A percentile compares a stretch with the other conserved stretches of the same genome.
Conservation (phyloP, 2,888 invertebrate species). For the Quadroppia sp. region DNA sequence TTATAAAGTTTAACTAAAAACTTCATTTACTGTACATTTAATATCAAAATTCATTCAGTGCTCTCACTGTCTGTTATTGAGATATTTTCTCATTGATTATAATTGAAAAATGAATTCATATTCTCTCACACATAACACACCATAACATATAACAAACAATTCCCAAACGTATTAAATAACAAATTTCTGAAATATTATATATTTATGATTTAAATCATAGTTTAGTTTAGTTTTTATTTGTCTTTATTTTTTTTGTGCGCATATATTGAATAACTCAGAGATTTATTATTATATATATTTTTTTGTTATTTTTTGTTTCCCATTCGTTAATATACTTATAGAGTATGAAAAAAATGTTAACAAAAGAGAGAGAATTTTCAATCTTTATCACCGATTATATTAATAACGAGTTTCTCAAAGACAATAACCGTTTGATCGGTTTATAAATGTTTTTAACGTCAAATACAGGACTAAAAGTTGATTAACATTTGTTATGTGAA, state of each 20-base stretch:
- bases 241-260: not conserved
- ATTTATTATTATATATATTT: not conserved
- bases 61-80: too few relatives aligned
- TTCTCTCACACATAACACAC: not conserved
- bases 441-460: not conserved
- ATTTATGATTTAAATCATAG: not conserved
- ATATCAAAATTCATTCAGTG: too few relatives aligned
- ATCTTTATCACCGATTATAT: not conserved
- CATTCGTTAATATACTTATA: not conserved
- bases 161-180: not conserved
- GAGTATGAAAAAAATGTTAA: not conserved
- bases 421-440: conserved; percentile 14
- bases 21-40: too few relatives aligned
- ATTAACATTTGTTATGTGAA: conserved; percentile 5
- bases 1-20: too few relatives aligned
- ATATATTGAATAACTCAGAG: not conserved
- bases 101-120: not conserved
- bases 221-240: not conserved
- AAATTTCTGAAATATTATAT: not conserved
- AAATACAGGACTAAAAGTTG: not conserved
- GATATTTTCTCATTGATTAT: not conserved
- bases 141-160: conserved; percentile 2
- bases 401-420: conserved; percentile 12
- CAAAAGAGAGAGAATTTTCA: not conserved
- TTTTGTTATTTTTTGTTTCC: not conserved